Evolutionary conservation across 35 echinoderm and acorn worm genomes (phyloP).

Genomic region (Lytechinus variegatus): DNA sequence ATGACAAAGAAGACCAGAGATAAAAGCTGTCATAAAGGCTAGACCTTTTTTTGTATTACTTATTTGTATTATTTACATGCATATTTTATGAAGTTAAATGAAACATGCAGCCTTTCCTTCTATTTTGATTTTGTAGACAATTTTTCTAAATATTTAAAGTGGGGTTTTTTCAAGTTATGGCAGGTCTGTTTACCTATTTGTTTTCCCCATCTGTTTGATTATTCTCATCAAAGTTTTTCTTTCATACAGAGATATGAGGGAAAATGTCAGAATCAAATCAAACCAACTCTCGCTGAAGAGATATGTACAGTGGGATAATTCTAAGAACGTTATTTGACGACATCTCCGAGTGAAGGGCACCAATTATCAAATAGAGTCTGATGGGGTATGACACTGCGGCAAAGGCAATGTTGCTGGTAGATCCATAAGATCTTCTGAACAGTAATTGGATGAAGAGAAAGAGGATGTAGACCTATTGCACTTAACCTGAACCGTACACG

Average conservation of each 20-base stretch:
- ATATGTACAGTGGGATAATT: neutral
- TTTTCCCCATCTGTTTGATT: too few relatives aligned
- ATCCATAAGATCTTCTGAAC: constrained; percentile 29
- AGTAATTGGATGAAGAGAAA: constrained; percentile 47
- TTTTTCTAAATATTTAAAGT: too few relatives aligned
- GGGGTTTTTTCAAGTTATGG: too few relatives aligned
- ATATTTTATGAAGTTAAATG: too few relatives aligned
- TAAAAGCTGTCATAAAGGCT: too few relatives aligned
- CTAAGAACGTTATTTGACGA: neutral
- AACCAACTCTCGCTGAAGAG: neutral
- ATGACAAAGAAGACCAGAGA: neutral
- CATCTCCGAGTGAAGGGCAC: neutral
- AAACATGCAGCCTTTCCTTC: too few relatives aligned
- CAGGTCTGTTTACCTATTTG: too few relatives aligned
- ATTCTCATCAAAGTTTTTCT: neutral
- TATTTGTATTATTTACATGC: too few relatives aligned
- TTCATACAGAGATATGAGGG: neutral
- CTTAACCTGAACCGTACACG: neutral
- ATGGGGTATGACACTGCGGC: neutral
- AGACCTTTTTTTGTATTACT: too few relatives aligned
- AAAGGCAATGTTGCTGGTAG: constrained; percentile 19
- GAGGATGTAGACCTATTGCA: constrained; percentile 31
- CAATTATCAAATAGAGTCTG: neutral
- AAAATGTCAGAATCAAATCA: neutral
- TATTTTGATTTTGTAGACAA: too few relatives aligned